Evolutionary conservation across 2,113 vertebrate genomes (phyloP), one percentile per base, ranked within the genome.

Genomic region (Myotis brandtii): DNA sequence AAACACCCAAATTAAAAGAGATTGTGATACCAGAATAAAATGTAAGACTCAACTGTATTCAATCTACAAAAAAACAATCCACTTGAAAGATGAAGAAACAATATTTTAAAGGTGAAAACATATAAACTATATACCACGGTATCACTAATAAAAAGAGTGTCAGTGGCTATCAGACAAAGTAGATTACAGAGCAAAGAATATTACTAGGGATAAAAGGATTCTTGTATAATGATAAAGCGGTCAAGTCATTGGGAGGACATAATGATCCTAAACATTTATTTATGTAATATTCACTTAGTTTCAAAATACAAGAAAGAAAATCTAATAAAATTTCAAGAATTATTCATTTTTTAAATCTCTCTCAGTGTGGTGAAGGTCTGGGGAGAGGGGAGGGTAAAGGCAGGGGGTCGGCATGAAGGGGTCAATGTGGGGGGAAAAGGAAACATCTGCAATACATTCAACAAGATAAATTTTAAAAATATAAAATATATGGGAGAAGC

Each of bases 21-120:
- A 91, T 32, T 77, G 43, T 76, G 13, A 91, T 43, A 69, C 11
- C 73, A 40, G 1, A 91, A 91, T 86, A 77, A 72, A 86, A 86
- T 62, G 46, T 34, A 96, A 86, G 59, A 62, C 43, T 90, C 75
- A 86, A 72, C 5, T 69, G 50, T 12, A 87, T 43, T 0, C 30
- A 70, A 17, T 67, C 40, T 77, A 54, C 4, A 62, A 81, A 32
- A 88, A 76, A 32, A 92, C 76, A 87, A 76, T 87, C 37, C n/a
- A 76, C n/a, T 76, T 96, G 70, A 59, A 62, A 90, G 86, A 85
- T 30, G 48, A 93, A 95, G 27, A 86, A n/a, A 96, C 40, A 81
- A 69, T 62, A 89, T 12, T 50, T 89, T 75, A 92, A 91, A 88
- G 77, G 9, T 89, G 37, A 86, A 89, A 93, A 23, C 3, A 86